Percentiles rank a stretch among this genome's conserved stretches.
Conservation (phyloP, 2,888 invertebrate species). For the Andrena haemorrhoa region DNA sequence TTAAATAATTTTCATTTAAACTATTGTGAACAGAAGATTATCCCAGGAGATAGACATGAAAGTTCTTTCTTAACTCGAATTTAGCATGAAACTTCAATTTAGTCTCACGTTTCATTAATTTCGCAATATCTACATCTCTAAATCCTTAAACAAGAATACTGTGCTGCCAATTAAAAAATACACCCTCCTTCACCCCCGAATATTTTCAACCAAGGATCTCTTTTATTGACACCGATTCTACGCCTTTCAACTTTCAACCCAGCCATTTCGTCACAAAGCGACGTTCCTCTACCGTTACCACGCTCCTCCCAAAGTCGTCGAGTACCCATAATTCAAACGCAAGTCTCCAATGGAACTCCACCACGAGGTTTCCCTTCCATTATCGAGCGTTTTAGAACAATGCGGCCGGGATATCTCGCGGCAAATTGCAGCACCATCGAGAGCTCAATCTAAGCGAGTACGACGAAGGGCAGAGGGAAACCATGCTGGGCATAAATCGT, state of each 20-base stretch:
- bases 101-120: too few relatives aligned
- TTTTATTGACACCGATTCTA: background rate
- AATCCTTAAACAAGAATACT: too few relatives aligned
- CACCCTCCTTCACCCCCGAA: background rate
- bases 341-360: background rate
- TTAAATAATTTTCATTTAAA: too few relatives aligned
- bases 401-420: conserved; percentile 42
- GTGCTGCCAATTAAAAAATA: too few relatives aligned
- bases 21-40: too few relatives aligned
- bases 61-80: background rate
- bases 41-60: too few relatives aligned
- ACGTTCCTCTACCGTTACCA: background rate
- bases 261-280: background rate
- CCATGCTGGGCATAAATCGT: conserved; percentile 65
- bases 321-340: background rate
- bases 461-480: conserved; percentile 53
- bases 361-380: background rate
- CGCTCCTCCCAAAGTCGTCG: background rate
- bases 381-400: conserved; percentile 48
- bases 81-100: too few relatives aligned
- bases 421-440: conserved; percentile 51
- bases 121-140: too few relatives aligned
- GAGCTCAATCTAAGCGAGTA: conserved; percentile 25
- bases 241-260: background rate
- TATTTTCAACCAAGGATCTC: background rate